These are phyloP conservation scores for Rhinolophus sinicus DNA, from an alignment of 2,113 vertebrate species.

Conservation along the genomic window DNA sequence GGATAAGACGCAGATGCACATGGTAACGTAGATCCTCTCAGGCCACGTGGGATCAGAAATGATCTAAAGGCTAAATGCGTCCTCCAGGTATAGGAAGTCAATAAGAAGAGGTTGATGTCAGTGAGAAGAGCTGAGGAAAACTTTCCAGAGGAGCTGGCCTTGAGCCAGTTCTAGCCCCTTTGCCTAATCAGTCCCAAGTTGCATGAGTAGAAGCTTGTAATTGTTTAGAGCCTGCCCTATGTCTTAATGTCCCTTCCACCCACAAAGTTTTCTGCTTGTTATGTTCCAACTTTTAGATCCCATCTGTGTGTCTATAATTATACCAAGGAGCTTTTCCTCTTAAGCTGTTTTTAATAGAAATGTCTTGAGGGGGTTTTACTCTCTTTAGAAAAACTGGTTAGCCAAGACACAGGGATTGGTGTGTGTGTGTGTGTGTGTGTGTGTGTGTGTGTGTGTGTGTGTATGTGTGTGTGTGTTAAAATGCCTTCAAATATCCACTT, in stretches of 20 bases:
- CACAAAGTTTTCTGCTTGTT: slow-evolving; percentile 56
- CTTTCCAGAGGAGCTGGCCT: not conserved
- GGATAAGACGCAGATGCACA: not conserved
- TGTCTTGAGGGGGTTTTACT: slow-evolving; percentile 46
- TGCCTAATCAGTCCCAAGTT: slow-evolving; percentile 34
- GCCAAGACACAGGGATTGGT: not conserved
- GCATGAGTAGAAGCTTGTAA: slow-evolving; percentile 44
- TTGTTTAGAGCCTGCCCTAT: slow-evolving; percentile 25
- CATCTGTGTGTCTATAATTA: slow-evolving; percentile 72
- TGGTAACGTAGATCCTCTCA: not conserved
- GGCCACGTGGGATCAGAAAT: not conserved
- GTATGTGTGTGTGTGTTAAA: not conserved
- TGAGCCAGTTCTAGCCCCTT: slow-evolving; percentile 26
- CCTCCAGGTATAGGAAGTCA: not conserved
- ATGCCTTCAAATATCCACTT: not conserved
- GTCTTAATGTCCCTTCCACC: slow-evolving; percentile 55
- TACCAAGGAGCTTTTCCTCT: slow-evolving; percentile 60
- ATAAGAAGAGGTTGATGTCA: not conserved
- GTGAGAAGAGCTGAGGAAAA: not conserved
- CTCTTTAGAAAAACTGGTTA: slow-evolving; percentile 65
- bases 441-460: not conserved
- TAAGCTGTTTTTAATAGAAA: slow-evolving; percentile 73
- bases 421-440: not conserved
- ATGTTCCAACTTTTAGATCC: slow-evolving; percentile 52
- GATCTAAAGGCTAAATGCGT: not conserved